These are phyloP conservation scores for Diadegma fenestrale DNA, from an alignment of 2,888 invertebrate genomes.

Conservation along the genomic window DNA sequence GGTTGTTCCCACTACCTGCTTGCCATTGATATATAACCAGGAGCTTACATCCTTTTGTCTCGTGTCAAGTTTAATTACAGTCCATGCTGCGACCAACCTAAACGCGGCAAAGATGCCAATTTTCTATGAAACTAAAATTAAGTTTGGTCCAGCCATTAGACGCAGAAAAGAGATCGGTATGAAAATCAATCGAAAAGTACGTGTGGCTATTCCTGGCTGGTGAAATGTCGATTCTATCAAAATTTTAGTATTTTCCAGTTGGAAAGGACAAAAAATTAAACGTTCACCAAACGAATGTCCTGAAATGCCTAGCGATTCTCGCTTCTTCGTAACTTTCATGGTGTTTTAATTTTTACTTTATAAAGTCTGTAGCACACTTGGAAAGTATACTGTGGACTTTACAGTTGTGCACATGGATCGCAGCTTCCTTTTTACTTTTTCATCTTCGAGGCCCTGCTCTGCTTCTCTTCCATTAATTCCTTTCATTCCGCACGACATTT, in stretches of 20 bases:
- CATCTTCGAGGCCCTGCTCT: neutral
- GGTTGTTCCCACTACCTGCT: slow-evolving; percentile 21
- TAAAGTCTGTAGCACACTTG: neutral
- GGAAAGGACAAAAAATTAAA: too few species aligned
- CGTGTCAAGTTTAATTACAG: slow-evolving; percentile 39
- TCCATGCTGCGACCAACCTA: neutral
- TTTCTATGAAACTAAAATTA: slow-evolving; percentile 16
- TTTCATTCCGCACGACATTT: slow-evolving; percentile 45
- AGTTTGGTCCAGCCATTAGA: slow-evolving; percentile 5
- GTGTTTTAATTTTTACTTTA: slow-evolving; percentile 26
- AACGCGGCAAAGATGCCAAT: neutral
- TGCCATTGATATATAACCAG: slow-evolving; percentile 55
- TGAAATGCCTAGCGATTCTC: neutral
- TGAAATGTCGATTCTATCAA: neutral
- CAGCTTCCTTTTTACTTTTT: neutral
- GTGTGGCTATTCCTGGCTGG: too few species aligned
- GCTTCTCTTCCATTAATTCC: slow-evolving; percentile 24
- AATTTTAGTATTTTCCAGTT: neutral
- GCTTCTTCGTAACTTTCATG: too few species aligned
- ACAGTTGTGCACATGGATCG: neutral
- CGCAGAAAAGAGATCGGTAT: neutral
- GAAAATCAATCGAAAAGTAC: neutral
- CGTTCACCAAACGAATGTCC: neutral
- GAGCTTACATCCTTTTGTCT: slow-evolving; percentile 25
- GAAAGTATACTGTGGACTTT: neutral